phyloP scores from a whole-genome alignment of 2,113 vertebrate genomes.

The Chaetorhynchus papuensis region DNA sequence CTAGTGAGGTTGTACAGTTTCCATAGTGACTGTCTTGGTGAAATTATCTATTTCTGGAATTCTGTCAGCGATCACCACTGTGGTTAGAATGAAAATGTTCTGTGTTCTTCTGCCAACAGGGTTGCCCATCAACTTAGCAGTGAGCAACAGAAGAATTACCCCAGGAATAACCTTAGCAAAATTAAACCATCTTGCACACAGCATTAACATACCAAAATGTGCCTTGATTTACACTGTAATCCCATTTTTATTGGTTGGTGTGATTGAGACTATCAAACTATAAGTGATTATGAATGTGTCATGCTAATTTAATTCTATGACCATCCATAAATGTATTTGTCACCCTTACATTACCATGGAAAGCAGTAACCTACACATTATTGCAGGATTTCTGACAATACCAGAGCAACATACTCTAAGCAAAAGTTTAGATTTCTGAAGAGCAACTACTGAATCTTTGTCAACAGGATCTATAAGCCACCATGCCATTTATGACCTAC shows the following conservation, averaged over 20 bases:
- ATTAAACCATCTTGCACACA: not conserved
- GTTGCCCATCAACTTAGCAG: not conserved
- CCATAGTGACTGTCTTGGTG: constrained; percentile 43
- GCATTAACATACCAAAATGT: not conserved
- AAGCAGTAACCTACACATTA: not conserved
- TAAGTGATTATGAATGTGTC: not conserved
- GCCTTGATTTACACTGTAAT: not conserved
- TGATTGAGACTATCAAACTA: not conserved
- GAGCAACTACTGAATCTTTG: not conserved
- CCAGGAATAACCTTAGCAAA: not conserved
- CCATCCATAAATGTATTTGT: not conserved
- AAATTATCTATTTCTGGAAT: constrained; percentile 51
- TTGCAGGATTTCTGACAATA: not conserved
- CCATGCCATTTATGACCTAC: not conserved
- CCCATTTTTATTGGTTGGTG: not conserved
- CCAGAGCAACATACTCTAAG: not conserved
- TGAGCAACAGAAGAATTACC: not conserved
- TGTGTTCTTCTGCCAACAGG: not conserved
- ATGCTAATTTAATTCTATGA: not conserved
- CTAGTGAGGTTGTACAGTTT: constrained; percentile 18
- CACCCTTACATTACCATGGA: not conserved
- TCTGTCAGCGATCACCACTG: not conserved
- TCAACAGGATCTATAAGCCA: not conserved
- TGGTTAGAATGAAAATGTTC: not conserved
- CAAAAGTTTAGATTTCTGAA: not conserved